Evolutionary conservation across 2,888 invertebrate species (phyloP).

Genomic region (Notodonta dromedarius): DNA sequence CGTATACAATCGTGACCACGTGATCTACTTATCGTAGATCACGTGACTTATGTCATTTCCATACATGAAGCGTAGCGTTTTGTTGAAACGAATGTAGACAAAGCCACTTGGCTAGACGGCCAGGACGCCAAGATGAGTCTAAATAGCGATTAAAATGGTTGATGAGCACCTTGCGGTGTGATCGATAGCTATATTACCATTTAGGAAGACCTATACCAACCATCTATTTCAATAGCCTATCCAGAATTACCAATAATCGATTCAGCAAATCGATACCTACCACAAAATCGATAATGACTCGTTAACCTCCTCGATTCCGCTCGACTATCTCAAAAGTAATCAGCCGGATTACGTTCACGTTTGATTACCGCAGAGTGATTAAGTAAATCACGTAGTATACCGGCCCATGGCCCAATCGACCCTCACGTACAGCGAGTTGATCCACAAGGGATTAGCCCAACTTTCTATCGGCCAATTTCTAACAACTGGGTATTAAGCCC

Average conservation of each 20-base stretch:
- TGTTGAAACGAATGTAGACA: too few relatives aligned
- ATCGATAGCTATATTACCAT: too few relatives aligned
- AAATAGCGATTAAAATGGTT: too few relatives aligned
- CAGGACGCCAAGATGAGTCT: too few relatives aligned
- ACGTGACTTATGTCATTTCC: too few relatives aligned
- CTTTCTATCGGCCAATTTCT: constrained; percentile 54
- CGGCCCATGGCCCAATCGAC: constrained; percentile 50
- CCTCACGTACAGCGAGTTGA: constrained; percentile 53
- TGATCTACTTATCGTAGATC: too few relatives aligned
- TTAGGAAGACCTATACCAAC: too few relatives aligned
- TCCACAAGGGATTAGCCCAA: constrained; percentile 54
- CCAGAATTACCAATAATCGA: background rate
- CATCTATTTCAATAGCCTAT: background rate
- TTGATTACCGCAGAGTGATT: constrained; percentile 60
- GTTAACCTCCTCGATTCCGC: background rate
- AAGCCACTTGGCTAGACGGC: too few relatives aligned
- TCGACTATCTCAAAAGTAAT: constrained; percentile 25
- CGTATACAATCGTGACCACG: too few relatives aligned
- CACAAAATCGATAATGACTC: background rate
- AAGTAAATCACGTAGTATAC: constrained; percentile 59
- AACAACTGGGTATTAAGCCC: constrained; percentile 49
- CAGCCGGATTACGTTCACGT: constrained; percentile 39
- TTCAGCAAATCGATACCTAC: background rate
- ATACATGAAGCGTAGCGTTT: too few relatives aligned
- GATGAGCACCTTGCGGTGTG: too few relatives aligned